phyloP scores from a whole-genome alignment of 2,888 invertebrate genomes.

The Matsumyia berberina region DNA sequence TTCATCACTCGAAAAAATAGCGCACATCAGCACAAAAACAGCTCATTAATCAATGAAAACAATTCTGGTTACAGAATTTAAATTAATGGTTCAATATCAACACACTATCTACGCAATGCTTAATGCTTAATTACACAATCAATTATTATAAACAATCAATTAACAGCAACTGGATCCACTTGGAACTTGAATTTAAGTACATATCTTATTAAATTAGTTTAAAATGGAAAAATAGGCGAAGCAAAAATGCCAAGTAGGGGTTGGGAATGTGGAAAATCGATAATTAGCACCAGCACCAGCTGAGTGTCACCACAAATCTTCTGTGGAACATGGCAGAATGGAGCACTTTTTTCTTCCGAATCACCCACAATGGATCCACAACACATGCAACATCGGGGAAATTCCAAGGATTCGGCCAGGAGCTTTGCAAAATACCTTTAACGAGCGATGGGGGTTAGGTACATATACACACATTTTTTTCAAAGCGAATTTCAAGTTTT shows the following conservation, averaged over 20 bases:
- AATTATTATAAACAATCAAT: constrained; percentile 33
- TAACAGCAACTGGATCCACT: background rate
- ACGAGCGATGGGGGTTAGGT: background rate
- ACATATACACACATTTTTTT: constrained; percentile 5
- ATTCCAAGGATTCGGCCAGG: background rate
- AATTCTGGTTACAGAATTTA: background rate
- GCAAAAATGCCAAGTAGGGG: too few relatives aligned
- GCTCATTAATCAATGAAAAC: constrained; percentile 21
- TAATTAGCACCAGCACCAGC: constrained; percentile 38
- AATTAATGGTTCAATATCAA: constrained; percentile 6
- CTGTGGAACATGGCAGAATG: background rate
- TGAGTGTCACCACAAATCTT: constrained; percentile 27
- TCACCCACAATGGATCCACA: too few relatives aligned
- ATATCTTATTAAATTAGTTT: constrained; percentile 47
- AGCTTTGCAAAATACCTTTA: too few relatives aligned
- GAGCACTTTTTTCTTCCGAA: background rate
- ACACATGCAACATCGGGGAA: background rate
- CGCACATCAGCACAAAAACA: constrained; percentile 27
- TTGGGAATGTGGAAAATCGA: constrained; percentile 54
- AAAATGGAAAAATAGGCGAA: background rate
- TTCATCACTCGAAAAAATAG: constrained; percentile 18
- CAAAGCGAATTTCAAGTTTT: constrained; percentile 5
- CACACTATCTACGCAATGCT: background rate
- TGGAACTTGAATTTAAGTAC: background rate
- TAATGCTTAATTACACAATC: constrained; percentile 31